Conservation (phyloP, 2,113 vertebrate genomes). For the Cynocephalus volans region DNA sequence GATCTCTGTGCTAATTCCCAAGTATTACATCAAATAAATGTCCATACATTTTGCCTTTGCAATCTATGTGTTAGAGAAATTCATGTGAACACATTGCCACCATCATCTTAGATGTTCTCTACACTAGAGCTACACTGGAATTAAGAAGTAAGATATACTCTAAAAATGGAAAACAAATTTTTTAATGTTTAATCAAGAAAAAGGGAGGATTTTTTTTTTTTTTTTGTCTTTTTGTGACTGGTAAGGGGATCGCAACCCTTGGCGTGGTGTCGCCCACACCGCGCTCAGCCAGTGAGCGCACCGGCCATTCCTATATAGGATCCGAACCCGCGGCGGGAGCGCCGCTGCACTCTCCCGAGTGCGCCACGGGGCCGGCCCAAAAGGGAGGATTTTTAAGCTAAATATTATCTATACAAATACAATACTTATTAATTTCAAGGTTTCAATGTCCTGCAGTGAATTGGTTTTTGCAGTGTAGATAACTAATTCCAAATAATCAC, state of each 20-base stretch:
- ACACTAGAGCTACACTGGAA: neutral
- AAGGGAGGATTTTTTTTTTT: too few species aligned
- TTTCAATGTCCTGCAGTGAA: neutral
- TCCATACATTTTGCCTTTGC: neutral
- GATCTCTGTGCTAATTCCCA: neutral
- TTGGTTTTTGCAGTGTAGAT: neutral
- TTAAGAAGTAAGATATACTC: neutral
- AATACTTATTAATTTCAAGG: neutral
- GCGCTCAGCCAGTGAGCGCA: too few species aligned
- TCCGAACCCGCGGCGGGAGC: too few species aligned
- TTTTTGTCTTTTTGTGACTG: too few species aligned
- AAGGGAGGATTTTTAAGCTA: neutral
- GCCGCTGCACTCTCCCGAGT: too few species aligned
- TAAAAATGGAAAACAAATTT: neutral
- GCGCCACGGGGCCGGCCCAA: too few species aligned
- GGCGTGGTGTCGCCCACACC: too few species aligned
- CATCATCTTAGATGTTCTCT: neutral
- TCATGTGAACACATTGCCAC: neutral
- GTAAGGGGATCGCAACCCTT: too few species aligned
- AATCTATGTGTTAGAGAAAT: neutral
- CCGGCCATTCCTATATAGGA: too few species aligned
- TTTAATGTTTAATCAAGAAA: neutral
- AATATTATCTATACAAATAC: neutral
- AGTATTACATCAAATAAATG: neutral
- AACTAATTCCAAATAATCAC: neutral